phyloP scores from a whole-genome alignment of 1,140 invertebrate species.

The Saxidomus purpurata region DNA sequence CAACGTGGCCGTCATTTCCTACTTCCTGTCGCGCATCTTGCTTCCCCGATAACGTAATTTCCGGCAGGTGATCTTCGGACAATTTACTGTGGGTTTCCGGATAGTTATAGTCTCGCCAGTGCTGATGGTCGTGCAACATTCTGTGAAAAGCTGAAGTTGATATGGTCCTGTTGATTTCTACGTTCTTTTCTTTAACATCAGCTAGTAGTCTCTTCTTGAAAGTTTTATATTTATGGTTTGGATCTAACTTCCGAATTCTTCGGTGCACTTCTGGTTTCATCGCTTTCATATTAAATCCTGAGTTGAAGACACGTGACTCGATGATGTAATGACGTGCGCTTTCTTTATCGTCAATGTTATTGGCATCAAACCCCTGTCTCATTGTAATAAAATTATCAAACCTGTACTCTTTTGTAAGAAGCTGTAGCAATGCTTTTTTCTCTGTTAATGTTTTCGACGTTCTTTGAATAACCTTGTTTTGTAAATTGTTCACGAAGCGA shows the following conservation, averaged over 20 bases:
- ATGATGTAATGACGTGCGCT: constrained; percentile 53
- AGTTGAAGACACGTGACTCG: constrained; percentile 63
- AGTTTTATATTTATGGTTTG: constrained; percentile 49
- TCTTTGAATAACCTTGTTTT: constrained; percentile 44
- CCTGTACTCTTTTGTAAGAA: constrained; percentile 53
- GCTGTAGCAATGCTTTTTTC: constrained; percentile 42
- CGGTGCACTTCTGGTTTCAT: constrained; percentile 59
- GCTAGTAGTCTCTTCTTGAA: constrained; percentile 57
- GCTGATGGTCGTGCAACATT: constrained; percentile 52
- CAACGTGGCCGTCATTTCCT: not conserved
- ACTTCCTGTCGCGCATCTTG: not conserved
- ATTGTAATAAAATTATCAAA: constrained; percentile 66
- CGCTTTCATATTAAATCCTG: constrained; percentile 63
- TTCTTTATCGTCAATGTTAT: constrained; percentile 26
- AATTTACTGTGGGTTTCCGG: not conserved
- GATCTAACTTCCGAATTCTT: constrained; percentile 58
- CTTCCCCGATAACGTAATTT: not conserved
- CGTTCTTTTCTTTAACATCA: constrained; percentile 20
- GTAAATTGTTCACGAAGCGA: constrained; percentile 22
- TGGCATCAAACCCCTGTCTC: constrained; percentile 45
- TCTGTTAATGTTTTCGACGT: constrained; percentile 55
- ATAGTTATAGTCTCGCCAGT: constrained; percentile 61
- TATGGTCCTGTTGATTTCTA: constrained; percentile 46
- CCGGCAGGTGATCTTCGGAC: not conserved
- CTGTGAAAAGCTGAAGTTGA: constrained; percentile 27